Evolutionary conservation across 1,140 invertebrate genomes (phyloP).

Genomic region (Diorhabda elongata): DNA sequence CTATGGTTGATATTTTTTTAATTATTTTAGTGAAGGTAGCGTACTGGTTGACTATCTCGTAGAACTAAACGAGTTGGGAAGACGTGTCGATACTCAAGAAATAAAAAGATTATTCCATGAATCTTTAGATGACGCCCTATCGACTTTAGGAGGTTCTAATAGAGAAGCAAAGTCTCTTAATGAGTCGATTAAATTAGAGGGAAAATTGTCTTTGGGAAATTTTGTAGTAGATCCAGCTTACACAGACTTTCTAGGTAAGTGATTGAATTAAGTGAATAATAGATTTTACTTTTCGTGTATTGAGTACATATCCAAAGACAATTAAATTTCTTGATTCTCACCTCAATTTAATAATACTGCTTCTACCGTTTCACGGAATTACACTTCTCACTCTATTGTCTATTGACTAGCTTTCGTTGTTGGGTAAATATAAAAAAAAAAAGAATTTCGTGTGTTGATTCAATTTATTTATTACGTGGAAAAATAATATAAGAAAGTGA

Average conservation of each 20-base stretch:
- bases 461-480: too few species aligned
- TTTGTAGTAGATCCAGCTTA: constrained; percentile 79
- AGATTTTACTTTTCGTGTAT: too few species aligned
- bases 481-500: too few species aligned
- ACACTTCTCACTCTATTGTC: too few species aligned
- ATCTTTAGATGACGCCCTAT: constrained; percentile 57
- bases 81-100: constrained; percentile 74
- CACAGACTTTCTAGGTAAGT: constrained; percentile 83
- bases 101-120: constrained; percentile 79
- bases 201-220: constrained; percentile 66
- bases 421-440: too few species aligned
- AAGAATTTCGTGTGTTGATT: too few species aligned
- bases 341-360: background rate
- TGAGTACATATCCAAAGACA: too few species aligned
- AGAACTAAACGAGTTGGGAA: constrained; percentile 70
- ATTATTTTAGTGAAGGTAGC: constrained; percentile 63
- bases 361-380: too few species aligned
- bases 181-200: constrained; percentile 35
- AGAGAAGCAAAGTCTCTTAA: constrained; percentile 56
- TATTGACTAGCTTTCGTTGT: too few species aligned
- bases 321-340: too few species aligned
- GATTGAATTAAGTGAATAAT: background rate
- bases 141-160: constrained; percentile 49
- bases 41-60: constrained; percentile 87
- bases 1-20: background rate